phyloP scores from a whole-genome alignment of 2,113 vertebrate genomes.

The Pluvialis apricaria region DNA sequence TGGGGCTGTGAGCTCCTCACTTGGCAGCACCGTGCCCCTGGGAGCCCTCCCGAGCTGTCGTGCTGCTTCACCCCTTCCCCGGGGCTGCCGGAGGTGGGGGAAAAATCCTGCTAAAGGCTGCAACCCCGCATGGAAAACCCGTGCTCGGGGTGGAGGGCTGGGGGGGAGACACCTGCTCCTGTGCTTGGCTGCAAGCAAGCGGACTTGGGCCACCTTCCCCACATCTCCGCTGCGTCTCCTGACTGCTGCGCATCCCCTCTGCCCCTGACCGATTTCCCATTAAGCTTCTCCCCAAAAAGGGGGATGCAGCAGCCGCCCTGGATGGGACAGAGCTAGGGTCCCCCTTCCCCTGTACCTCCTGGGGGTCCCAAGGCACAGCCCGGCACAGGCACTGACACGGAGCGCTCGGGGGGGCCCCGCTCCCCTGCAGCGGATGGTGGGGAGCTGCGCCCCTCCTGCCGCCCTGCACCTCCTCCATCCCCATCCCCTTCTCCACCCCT shows the following conservation, averaged over 20 bases:
- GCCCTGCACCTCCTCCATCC: not conserved
- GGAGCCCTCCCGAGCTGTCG: not conserved
- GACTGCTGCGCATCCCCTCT: not conserved
- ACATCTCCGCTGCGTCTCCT: not conserved
- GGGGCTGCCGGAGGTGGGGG: not conserved
- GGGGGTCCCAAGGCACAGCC: not conserved
- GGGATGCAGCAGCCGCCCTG: not conserved
- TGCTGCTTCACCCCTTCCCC: not conserved
- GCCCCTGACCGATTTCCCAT: not conserved
- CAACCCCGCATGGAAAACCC: not conserved
- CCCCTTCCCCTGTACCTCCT: not conserved
- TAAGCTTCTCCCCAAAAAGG: rapidly evolving
- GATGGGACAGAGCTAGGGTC: not conserved
- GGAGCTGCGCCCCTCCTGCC: not conserved
- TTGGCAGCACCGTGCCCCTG: not conserved
- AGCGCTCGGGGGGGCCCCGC: not conserved
- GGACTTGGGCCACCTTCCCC: not conserved
- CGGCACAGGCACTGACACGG: rapidly evolving
- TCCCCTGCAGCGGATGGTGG: rapidly evolving
- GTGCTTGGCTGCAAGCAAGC: not conserved
- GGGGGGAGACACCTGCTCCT: not conserved
- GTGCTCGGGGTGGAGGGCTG: rapidly evolving
- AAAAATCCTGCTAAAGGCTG: not conserved
- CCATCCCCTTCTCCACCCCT: not conserved
- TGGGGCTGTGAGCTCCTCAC: not conserved